phyloP scores from a whole-genome alignment of 2,888 invertebrate genomes.

The Bhutanitis thaidina region DNA sequence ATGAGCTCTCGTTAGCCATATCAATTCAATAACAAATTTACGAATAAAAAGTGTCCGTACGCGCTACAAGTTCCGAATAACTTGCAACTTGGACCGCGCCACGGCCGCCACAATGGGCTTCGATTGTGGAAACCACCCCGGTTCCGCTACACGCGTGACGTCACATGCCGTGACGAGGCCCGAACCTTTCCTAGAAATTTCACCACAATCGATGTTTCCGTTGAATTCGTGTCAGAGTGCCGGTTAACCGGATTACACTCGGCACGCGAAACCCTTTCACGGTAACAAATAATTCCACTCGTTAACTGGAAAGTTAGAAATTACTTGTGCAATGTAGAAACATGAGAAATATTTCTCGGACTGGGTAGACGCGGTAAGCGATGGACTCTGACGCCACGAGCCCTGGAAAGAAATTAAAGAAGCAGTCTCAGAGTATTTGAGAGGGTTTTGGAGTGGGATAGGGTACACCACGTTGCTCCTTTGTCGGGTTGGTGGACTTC shows the following conservation, averaged over 20 bases:
- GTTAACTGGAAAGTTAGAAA: neutral
- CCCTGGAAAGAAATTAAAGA: too few relatives aligned
- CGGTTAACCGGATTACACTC: constrained; percentile 8
- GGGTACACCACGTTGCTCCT: too few relatives aligned
- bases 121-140: constrained; percentile 1
- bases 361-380: too few relatives aligned
- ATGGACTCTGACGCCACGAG: too few relatives aligned
- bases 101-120: neutral
- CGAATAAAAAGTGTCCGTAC: too few relatives aligned
- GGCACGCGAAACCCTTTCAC: constrained; percentile 16
- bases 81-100: neutral
- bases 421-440: too few relatives aligned
- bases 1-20: too few relatives aligned
- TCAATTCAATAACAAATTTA: too few relatives aligned
- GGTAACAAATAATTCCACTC: constrained; percentile 7
- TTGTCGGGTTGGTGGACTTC: too few relatives aligned
- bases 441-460: too few relatives aligned
- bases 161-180: constrained; percentile 11
- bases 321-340: neutral
- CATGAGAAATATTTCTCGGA: neutral
- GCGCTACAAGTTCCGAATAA: too few relatives aligned
- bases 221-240: constrained; percentile 6
- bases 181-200: constrained; percentile 10
- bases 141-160: constrained; percentile 7
- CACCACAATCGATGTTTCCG: constrained; percentile 14